Percentiles rank a stretch among this genome's conserved stretches.
Conservation (phyloP, 2,113 vertebrate genomes). For the Nesogale talazaci region DNA sequence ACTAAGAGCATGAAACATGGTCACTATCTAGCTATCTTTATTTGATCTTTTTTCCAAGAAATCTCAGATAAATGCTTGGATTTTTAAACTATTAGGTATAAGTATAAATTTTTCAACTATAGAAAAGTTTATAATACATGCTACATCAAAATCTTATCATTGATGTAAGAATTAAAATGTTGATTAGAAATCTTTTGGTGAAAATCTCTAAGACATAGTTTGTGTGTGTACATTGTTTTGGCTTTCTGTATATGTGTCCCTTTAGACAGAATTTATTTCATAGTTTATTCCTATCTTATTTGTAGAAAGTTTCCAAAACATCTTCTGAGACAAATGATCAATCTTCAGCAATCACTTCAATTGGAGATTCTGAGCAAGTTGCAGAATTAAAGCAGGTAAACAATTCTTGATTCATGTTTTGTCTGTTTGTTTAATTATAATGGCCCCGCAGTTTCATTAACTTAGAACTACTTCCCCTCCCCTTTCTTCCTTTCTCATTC, state of each 20-base stretch:
- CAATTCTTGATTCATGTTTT: conserved; percentile 30
- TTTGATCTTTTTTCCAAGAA: conserved; percentile 20
- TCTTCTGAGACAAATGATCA: conserved; percentile 77
- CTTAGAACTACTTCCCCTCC: background rate
- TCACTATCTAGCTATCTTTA: background rate
- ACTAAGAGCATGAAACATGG: background rate
- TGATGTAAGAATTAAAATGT: conserved; percentile 19
- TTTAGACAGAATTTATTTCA: background rate
- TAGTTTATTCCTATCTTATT: conserved; percentile 56
- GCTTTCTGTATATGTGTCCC: background rate
- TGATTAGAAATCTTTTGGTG: background rate
- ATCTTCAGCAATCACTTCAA: conserved; percentile 76
- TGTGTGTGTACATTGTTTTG: background rate
- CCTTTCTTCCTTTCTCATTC: background rate
- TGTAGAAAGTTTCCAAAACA: conserved; percentile 86
- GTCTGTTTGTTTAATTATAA: background rate
- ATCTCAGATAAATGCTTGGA: background rate
- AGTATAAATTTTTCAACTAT: conserved; percentile 27
- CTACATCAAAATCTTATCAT: conserved; percentile 40
- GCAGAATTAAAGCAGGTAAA: conserved; percentile 90
- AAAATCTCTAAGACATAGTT: background rate
- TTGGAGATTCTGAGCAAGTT: conserved; percentile 83
- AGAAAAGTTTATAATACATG: background rate
- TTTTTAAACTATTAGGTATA: background rate
- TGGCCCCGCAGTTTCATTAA: background rate